Conservation (phyloP, 1,140 invertebrate species). For the Prorops nasuta region DNA sequence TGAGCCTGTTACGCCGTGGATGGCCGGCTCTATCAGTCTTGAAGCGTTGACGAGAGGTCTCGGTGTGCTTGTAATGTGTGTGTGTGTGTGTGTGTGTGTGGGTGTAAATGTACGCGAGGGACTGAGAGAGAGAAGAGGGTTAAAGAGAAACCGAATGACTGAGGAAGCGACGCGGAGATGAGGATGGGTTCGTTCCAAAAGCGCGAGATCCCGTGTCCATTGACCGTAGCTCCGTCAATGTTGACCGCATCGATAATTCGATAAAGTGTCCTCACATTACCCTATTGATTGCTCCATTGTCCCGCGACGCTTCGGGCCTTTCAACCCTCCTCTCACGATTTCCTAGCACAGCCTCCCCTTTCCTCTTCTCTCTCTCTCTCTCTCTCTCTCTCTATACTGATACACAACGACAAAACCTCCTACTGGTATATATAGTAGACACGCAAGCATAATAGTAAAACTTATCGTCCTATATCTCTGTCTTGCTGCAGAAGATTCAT, state of each 20-base stretch:
- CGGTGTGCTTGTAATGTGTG: no score
- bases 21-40: conserved; percentile 27
- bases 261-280: conserved; percentile 57
- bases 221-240: conserved; percentile 40
- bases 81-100: no score
- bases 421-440: no score
- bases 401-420: no score
- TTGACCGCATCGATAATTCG: conserved; percentile 53
- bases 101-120: neutral
- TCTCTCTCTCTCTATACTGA: neutral
- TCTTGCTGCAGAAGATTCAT: no score
- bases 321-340: conserved; percentile 30
- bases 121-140: neutral
- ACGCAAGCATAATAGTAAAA: no score
- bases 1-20: conserved; percentile 35
- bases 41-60: conserved; percentile 27
- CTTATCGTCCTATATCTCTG: no score
- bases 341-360: conserved; percentile 24
- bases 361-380: conserved; percentile 27
- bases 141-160: conserved; percentile 1
- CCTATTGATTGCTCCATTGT: conserved; percentile 59
- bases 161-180: conserved; percentile 6
- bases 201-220: conserved; percentile 38
- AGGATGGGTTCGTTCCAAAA: conserved; percentile 31
- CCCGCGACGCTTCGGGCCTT: conserved; percentile 38